phyloP scores from a whole-genome alignment of 2,888 invertebrate species.

The Penaeus monodon region DNA sequence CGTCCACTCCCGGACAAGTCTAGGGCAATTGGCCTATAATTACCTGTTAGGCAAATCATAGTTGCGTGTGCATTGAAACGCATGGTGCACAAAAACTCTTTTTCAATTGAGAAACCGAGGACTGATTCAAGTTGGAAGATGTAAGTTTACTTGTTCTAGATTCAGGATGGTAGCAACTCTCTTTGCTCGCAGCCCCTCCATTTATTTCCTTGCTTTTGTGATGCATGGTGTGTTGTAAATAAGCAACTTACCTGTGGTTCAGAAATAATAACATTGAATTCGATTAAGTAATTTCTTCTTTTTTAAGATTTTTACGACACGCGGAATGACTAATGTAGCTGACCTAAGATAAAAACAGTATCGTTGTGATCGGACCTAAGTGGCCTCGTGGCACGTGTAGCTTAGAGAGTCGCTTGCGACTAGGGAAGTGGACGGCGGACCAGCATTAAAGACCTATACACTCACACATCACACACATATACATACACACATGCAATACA shows the following conservation, averaged over 20 bases:
- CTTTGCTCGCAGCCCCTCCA: neutral
- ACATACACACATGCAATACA: too few species aligned
- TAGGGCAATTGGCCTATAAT: slow-evolving; percentile 46
- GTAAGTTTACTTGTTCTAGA: slow-evolving; percentile 5
- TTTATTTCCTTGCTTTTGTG: neutral
- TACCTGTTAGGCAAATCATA: slow-evolving; percentile 58
- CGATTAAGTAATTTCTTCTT: too few species aligned
- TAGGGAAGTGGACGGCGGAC: neutral
- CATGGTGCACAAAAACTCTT: slow-evolving; percentile 23
- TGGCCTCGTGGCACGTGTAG: slow-evolving; percentile 21
- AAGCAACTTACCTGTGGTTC: too few species aligned
- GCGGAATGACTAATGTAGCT: too few species aligned
- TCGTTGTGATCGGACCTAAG: slow-evolving; percentile 5
- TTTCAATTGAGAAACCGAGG: neutral
- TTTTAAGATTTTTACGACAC: neutral
- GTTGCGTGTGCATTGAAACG: slow-evolving; percentile 54
- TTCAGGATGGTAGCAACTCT: neutral
- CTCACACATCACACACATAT: too few species aligned
- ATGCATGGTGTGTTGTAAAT: neutral
- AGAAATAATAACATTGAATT: too few species aligned
- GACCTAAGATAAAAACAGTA: too few species aligned
- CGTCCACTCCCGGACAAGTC: slow-evolving; percentile 34
- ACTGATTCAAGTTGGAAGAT: slow-evolving; percentile 11
- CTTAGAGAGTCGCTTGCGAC: neutral
- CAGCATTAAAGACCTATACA: neutral